A percentile compares a stretch with the other conserved stretches of the same genome.
Evolutionary conservation across 2,113 vertebrate species (phyloP).

Genomic region (Brienomyrus longianalis): DNA sequence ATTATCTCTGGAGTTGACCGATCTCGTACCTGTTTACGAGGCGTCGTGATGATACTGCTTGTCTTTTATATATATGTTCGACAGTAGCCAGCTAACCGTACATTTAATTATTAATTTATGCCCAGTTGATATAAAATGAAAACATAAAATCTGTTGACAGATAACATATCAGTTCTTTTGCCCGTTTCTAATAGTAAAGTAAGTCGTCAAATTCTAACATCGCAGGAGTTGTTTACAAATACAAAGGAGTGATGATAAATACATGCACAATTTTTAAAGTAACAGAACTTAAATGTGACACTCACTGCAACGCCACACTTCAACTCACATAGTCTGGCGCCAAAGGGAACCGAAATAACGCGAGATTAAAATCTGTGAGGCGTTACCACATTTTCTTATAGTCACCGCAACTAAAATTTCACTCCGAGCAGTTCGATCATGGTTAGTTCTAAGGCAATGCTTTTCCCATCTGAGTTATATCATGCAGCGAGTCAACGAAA

Average conservation of each 20-base stretch:
- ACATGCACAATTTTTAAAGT: neutral
- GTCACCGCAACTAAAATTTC: neutral
- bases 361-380: slow-evolving; percentile 17
- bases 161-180: neutral
- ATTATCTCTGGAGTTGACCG: neutral
- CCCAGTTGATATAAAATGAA: neutral
- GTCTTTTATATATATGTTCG: neutral
- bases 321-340: neutral
- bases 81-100: neutral
- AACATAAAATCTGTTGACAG: neutral
- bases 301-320: neutral
- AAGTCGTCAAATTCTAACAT: neutral
- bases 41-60: neutral
- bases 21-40: neutral
- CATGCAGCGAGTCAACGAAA: neutral
- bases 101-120: neutral
- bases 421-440: neutral
- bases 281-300: neutral
- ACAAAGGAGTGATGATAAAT: neutral
- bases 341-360: slow-evolving; percentile 8
- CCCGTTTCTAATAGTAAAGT: neutral
- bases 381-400: neutral
- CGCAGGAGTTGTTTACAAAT: neutral
- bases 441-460: neutral
- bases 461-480: neutral